These are phyloP conservation scores for Vanessa atalanta DNA, from an alignment of 1,140 invertebrate genomes.

Conservation along the genomic window DNA sequence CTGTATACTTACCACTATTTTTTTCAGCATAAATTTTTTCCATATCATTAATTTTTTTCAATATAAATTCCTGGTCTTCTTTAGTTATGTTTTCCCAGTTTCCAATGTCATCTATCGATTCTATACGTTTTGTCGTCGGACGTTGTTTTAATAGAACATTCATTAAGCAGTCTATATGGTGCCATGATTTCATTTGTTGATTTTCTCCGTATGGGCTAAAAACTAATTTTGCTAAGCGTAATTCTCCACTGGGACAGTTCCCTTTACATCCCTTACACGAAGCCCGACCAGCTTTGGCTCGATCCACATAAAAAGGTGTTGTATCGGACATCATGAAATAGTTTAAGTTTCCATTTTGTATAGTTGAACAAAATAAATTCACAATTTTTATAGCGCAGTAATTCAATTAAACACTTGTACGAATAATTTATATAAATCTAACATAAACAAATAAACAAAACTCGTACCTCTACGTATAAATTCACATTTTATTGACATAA, in stretches of 20 bases:
- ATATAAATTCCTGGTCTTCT: conserved; percentile 85
- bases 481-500: background rate
- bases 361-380: no score
- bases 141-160: conserved; percentile 89
- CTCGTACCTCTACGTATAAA: background rate
- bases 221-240: conserved; percentile 88
- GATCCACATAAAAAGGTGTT: conserved; percentile 85
- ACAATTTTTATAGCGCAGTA: no score
- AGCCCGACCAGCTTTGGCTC: conserved; percentile 89
- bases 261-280: conserved; percentile 94
- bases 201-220: conserved; percentile 91
- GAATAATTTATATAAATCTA: background rate
- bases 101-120: conserved; percentile 88
- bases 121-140: conserved; percentile 90
- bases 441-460: background rate
- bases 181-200: conserved; percentile 91
- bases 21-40: conserved; percentile 80
- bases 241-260: conserved; percentile 86
- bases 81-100: conserved; percentile 86
- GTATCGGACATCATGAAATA: conserved; percentile 54
- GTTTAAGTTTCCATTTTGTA: background rate
- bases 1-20: conserved; percentile 75
- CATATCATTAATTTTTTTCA: conserved; percentile 83
- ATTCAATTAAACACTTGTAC: no score
- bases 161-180: conserved; percentile 91